Base-by-base conservation (phyloP, 2,797 vertebrate species). In the Parauchenoglanis ngamensis region DNA sequence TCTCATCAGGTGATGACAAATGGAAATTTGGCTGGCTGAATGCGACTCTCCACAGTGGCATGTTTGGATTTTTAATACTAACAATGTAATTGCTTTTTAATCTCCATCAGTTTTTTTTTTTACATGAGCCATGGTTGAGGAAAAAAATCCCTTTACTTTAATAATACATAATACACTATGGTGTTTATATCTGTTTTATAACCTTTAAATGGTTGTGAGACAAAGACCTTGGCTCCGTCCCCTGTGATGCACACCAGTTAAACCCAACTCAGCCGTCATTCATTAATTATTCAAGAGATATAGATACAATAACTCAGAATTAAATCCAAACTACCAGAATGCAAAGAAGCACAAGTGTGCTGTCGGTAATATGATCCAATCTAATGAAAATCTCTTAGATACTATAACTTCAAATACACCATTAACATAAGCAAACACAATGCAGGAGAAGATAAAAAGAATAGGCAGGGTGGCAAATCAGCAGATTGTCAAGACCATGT, bases 401-500 rank as follows among this genome's bases (percentile, higher is more conserved):
- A 11, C 35, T n/a, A 63, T 35, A 31, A 70, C 75, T 56, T 86
- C 49, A 82, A 76, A 72, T 57, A 75, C 65, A 82, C 57, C 77
- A 83, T 86, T 79, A 90, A 86, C 52, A 65, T 17, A 65, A 84
- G 85, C 78, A 81, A 84, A 84, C 61, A 56, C 49, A 70, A 61
- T 78, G 49, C 59, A 84, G 87, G 85, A 87, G 84, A 83, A 72
- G 72, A 89, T 87, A 17, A 81, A 85, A 85, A 7, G 63, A 79
- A 84, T 21, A 83, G 80, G 87, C 54, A 78, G 35, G 61, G 80
- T 87, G 75, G 81, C 59, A 88, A 77, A 89, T 87, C 83, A 59
- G 75, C 76, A 87, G 86, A 89, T 87, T 89, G 89, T 87, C 83
- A 86, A 79, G 52, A 56, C 85, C 85, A 85, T 72, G 83, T 80